Conservation (phyloP, 2,113 vertebrate genomes). For the Aramus guarauna region DNA sequence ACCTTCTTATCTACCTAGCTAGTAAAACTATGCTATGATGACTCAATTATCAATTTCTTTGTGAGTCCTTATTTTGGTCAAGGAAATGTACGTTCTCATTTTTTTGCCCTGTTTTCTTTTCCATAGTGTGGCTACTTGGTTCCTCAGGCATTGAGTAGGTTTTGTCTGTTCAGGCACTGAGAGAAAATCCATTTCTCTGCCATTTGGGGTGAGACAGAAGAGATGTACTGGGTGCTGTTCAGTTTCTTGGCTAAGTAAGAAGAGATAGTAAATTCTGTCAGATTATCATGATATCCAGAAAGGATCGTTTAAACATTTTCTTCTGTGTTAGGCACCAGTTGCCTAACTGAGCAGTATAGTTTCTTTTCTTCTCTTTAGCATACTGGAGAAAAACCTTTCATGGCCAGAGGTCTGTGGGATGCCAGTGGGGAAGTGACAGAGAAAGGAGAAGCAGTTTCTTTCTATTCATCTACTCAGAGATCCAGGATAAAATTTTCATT, state of each 20-base stretch:
- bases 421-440: not conserved
- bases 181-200: not conserved
- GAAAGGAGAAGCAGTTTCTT: not conserved
- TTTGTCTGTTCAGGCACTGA: not conserved
- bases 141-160: not conserved
- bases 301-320: not conserved
- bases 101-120: not conserved
- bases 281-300: not conserved
- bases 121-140: not conserved
- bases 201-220: not conserved
- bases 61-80: not conserved
- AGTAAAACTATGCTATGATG: not conserved
- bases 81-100: not conserved
- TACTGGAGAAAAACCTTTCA: not conserved
- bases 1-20: not conserved
- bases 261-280: not conserved
- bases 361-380: not conserved
- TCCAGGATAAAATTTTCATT: slow-evolving; percentile 21
- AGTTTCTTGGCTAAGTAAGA: not conserved
- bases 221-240: not conserved
- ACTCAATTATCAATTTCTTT: not conserved
- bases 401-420: not conserved
- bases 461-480: not conserved
- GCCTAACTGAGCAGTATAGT: not conserved
- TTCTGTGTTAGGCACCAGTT: not conserved